Evolutionary conservation across 2,888 invertebrate genomes (phyloP).

Genomic region (Himalopsyche tibetana): DNA sequence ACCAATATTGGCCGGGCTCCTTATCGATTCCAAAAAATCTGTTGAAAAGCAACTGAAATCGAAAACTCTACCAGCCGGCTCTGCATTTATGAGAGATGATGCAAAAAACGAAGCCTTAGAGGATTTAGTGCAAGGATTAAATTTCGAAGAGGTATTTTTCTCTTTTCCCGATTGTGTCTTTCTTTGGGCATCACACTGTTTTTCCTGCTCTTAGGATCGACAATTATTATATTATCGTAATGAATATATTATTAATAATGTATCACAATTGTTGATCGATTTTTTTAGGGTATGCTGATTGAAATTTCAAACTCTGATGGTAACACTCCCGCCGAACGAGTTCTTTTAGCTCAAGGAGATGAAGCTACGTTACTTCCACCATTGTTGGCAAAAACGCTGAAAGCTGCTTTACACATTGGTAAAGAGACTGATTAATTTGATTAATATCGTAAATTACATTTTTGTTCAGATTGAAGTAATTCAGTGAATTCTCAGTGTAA

Average conservation of each 20-base stretch:
- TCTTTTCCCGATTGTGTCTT: background rate
- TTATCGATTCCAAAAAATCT: constrained; percentile 68
- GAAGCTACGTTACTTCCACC: constrained; percentile 86
- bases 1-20: constrained; percentile 85
- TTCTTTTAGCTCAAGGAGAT: constrained; percentile 84
- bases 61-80: background rate
- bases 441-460: background rate
- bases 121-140: constrained; percentile 66
- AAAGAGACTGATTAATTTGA: background rate
- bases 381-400: constrained; percentile 82
- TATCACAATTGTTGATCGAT: background rate
- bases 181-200: no score
- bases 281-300: constrained; percentile 83
- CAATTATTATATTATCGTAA: background rate
- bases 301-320: constrained; percentile 76
- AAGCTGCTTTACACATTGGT: constrained; percentile 75
- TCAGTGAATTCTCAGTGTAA: no score
- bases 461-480: no score
- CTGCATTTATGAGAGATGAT: background rate
- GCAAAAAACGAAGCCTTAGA: constrained; percentile 64
- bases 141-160: constrained; percentile 76
- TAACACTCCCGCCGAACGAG: constrained; percentile 74
- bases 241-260: no score
- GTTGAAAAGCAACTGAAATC: constrained; percentile 8
- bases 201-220: background rate